A percentile compares a stretch with the other conserved stretches of the same genome.
These are phyloP conservation scores for Ecliptopera silaceata DNA, from an alignment of 2,888 invertebrate species.

Conservation along the genomic window DNA sequence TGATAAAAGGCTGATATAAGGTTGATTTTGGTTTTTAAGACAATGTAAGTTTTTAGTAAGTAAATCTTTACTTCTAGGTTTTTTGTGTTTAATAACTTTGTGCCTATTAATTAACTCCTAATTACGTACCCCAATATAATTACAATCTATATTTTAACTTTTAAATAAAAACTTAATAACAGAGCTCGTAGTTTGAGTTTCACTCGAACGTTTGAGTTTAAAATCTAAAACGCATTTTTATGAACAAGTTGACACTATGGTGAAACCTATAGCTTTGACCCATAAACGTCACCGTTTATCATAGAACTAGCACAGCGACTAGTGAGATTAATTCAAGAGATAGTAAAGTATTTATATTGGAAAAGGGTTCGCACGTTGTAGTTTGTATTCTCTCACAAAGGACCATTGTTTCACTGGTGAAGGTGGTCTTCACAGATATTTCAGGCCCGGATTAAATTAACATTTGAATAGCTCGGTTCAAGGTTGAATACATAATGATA, in stretches of 20 bases:
- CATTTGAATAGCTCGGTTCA: slow-evolving; percentile 28
- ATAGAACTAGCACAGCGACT: background rate
- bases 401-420: slow-evolving; percentile 13
- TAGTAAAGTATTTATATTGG: slow-evolving; percentile 16
- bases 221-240: background rate
- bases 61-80: too few relatives aligned
- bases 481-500: slow-evolving; percentile 23
- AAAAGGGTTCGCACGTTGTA: slow-evolving; percentile 1
- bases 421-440: slow-evolving; percentile 24
- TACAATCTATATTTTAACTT: too few relatives aligned
- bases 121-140: too few relatives aligned
- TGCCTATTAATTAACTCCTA: too few relatives aligned
- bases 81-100: too few relatives aligned
- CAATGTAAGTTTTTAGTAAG: too few relatives aligned
- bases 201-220: too few relatives aligned
- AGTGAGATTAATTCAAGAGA: slow-evolving; percentile 14
- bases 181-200: too few relatives aligned
- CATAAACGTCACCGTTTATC: background rate
- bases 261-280: background rate
- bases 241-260: background rate
- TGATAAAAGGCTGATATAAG: too few relatives aligned
- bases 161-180: too few relatives aligned
- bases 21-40: too few relatives aligned
- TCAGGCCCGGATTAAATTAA: slow-evolving; percentile 32
- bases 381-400: slow-evolving; percentile 6